Evolutionary conservation across 2,888 invertebrate species (phyloP), one percentile per base, ranked within the genome.

Genomic region (Metellina segmentata): DNA sequence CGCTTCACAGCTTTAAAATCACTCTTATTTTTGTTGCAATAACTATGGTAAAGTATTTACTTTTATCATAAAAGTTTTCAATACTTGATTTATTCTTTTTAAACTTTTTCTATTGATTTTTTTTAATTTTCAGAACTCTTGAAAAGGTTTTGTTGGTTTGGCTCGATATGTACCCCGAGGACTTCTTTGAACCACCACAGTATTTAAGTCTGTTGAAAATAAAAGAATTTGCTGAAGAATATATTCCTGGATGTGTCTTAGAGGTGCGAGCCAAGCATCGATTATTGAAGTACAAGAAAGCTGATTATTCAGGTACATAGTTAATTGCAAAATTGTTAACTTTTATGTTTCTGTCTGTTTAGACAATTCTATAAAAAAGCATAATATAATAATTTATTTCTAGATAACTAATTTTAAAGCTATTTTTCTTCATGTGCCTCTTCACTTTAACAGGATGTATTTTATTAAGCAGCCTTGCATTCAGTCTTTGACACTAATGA

Each of bases 91-190:
- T 16, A n/a, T 70, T 70, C 19, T 70, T 70, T 70, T 70, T 70
- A n/a, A 70, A 19, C 16, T 70, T 70, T 70, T 70, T 70, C 9
- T 0, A 70, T 70, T 70, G n/a, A 6, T 70, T 6, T 70, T 70
- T 70, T 0, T 19, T n/a, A n/a, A 70, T 70, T 70, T 70, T 8
- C n/a, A 97, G 97, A 95, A 98, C 98, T 93, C 96, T 93, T 53
- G 89, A 88, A 70, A 89, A 92, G 70, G 92, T 89, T 49, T 82
- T 93, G n/a, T 79, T 92, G 20, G 93, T 93, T 77, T 99, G 99
- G 99, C 95, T 99, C 94, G 99, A 99, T 95, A 97, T 98, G 91
- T 99, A 98, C 95, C 98, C 98, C 72, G 99, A 99, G 95, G 99
- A 99, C 95, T 97, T 98, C 95, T 96, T 97, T 93, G 97, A 97